Conservation (phyloP, 2,797 vertebrate genomes). For the Bradypodion pumilum region DNA sequence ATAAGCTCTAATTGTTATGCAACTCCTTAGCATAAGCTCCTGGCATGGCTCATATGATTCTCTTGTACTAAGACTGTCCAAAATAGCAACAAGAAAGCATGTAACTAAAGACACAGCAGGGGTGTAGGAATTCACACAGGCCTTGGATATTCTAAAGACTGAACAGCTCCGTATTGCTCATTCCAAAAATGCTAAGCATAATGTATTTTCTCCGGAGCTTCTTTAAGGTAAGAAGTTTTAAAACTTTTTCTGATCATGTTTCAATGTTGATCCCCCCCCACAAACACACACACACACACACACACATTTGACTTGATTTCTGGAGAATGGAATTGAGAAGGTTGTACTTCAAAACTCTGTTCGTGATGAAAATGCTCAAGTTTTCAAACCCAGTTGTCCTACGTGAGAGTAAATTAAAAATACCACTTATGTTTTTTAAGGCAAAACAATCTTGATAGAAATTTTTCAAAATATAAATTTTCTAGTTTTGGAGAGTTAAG, state of each 20-base stretch:
- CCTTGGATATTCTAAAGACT: constrained; percentile 66
- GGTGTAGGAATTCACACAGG: constrained; percentile 72
- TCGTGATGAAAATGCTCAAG: not conserved
- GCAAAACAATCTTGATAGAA: not conserved
- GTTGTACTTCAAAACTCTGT: not conserved
- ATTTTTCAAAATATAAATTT: constrained; percentile 32
- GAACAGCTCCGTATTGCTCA: constrained; percentile 58
- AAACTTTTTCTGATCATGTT: constrained; percentile 57
- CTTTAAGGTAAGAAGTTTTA: constrained; percentile 84
- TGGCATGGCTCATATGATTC: constrained; percentile 76
- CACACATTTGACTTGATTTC: constrained; percentile 44
- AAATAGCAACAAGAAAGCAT: constrained; percentile 84
- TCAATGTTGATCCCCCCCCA: constrained; percentile 32
- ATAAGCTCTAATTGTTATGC: constrained; percentile 81
- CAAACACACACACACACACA: too few relatives aligned
- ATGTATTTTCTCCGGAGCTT: constrained; percentile 84
- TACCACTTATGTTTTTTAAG: not conserved
- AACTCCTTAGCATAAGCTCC: constrained; percentile 81
- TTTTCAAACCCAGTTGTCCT: constrained; percentile 26
- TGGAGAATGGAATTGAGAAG: not conserved
- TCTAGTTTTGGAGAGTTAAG: not conserved
- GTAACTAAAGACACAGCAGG: constrained; percentile 74
- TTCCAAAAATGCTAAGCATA: constrained; percentile 81
- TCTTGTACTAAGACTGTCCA: constrained; percentile 78
- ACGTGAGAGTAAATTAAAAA: constrained; percentile 15